Evolutionary conservation across 2,888 invertebrate genomes (phyloP).

Genomic region (Amiota communis): DNA sequence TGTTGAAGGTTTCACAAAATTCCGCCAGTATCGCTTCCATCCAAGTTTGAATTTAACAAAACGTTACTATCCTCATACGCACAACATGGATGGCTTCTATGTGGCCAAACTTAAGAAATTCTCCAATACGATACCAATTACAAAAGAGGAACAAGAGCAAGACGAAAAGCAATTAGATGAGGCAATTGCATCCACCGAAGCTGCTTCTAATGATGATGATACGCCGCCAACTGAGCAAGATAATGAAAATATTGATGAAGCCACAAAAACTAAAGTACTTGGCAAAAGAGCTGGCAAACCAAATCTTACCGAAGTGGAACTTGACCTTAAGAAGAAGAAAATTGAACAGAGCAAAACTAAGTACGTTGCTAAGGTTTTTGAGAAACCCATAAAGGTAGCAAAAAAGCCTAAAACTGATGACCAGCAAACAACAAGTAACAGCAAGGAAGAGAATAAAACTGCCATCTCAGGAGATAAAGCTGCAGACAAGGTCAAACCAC

Average conservation of each 20-base stretch:
- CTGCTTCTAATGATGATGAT: slow-evolving; percentile 41
- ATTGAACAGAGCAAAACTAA: slow-evolving; percentile 64
- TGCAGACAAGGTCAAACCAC: background rate
- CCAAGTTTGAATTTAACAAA: slow-evolving; percentile 89
- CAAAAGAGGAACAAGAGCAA: slow-evolving; percentile 71
- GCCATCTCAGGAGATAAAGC: slow-evolving; percentile 19
- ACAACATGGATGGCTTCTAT: slow-evolving; percentile 99
- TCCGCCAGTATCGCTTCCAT: slow-evolving; percentile 88
- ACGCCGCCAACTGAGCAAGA: slow-evolving; percentile 38
- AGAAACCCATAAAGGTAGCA: slow-evolving; percentile 66
- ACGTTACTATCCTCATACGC: slow-evolving; percentile 97
- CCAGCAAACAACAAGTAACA: slow-evolving; percentile 17
- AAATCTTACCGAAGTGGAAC: slow-evolving; percentile 59
- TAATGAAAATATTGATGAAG: slow-evolving; percentile 39
- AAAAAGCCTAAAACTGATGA: slow-evolving; percentile 47
- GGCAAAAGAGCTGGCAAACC: slow-evolving; percentile 71
- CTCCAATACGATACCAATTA: slow-evolving; percentile 82
- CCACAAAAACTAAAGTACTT: slow-evolving; percentile 44
- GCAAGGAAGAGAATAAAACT: slow-evolving; percentile 17
- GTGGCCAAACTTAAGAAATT: slow-evolving; percentile 98
- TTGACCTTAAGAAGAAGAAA: slow-evolving; percentile 69
- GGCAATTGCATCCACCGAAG: slow-evolving; percentile 52
- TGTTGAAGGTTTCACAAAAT: slow-evolving; percentile 93
- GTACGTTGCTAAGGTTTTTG: slow-evolving; percentile 72
- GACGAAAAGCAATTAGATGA: slow-evolving; percentile 69